These are phyloP conservation scores for Onychomys leucogaster DNA, from an alignment of 2,797 vertebrate species.

Conservation along the genomic window DNA sequence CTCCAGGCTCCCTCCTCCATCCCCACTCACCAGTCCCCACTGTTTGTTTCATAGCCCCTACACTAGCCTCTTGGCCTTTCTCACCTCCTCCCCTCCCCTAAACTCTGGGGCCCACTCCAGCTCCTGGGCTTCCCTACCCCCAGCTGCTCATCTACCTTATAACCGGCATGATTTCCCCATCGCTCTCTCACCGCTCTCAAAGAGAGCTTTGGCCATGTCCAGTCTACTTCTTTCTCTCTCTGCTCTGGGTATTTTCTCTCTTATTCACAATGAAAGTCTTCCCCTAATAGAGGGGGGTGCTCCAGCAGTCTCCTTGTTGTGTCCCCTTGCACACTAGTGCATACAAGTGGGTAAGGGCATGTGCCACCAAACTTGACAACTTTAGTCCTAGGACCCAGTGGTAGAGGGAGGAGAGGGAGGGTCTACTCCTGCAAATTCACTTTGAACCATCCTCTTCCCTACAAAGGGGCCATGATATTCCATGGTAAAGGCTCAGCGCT, in stretches of 20 bases:
- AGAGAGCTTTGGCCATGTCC: not conserved
- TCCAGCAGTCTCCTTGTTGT: no score
- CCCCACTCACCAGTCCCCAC: not conserved
- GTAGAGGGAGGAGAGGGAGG: not conserved
- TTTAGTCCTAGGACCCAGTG: not conserved
- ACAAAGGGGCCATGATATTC: not conserved
- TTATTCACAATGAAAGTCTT: not conserved
- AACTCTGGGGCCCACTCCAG: not conserved
- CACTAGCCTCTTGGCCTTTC: not conserved
- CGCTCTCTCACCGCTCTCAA: not conserved
- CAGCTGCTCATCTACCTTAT: not conserved
- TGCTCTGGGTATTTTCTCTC: not conserved
- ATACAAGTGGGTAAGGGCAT: not conserved
- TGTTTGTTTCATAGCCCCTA: not conserved
- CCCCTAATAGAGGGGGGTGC: not conserved
- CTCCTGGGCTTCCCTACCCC: not conserved
- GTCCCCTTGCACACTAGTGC: no score
- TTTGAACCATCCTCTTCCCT: not conserved
- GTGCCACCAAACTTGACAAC: not conserved
- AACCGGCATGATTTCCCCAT: not conserved
- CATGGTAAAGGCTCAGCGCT: not conserved
- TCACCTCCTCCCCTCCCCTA: not conserved
- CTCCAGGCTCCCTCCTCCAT: not conserved
- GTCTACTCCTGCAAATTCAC: not conserved
- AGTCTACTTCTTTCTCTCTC: not conserved